Percentiles rank a stretch among this genome's conserved stretches.
phyloP scores from a whole-genome alignment of 2,888 invertebrate genomes.

The Diabrotica balteata region DNA sequence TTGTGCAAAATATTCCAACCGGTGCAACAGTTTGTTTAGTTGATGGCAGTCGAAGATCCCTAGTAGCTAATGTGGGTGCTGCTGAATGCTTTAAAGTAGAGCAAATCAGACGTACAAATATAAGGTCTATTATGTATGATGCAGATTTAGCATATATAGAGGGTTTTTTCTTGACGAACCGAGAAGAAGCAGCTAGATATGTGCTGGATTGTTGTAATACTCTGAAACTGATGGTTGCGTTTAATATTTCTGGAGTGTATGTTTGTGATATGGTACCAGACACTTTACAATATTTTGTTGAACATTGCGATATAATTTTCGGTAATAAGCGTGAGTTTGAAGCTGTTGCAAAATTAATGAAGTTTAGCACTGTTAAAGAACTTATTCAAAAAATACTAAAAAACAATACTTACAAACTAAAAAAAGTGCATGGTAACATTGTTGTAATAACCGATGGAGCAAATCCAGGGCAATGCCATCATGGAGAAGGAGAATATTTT shows the following conservation, averaged over 20 bases:
- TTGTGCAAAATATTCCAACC: conserved; percentile 56
- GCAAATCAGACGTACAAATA: conserved; percentile 29
- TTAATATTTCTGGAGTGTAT: conserved; percentile 66
- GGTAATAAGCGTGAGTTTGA: conserved; percentile 66
- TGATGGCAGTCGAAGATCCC: conserved; percentile 59
- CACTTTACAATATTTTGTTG: conserved; percentile 59
- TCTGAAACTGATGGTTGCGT: conserved; percentile 58
- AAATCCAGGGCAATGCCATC: conserved; percentile 63
- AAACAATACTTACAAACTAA: conserved; percentile 22
- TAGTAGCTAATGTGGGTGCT: conserved; percentile 66
- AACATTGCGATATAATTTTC: conserved; percentile 63
- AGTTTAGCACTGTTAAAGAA: conserved; percentile 41
- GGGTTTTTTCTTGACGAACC: conserved; percentile 66
- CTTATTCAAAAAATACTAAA: conserved; percentile 33
- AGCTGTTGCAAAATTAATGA: conserved; percentile 56
- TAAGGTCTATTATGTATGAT: conserved; percentile 43
- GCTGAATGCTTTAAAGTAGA: conserved; percentile 57
- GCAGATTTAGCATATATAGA: conserved; percentile 63
- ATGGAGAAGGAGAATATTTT: conserved; percentile 41
- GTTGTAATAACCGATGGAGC: conserved; percentile 71
- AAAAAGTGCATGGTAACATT: conserved; percentile 57
- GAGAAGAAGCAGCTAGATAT: conserved; percentile 59
- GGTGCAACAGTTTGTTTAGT: conserved; percentile 64
- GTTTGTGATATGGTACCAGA: conserved; percentile 60
- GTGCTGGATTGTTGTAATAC: conserved; percentile 59